Base-by-base conservation (phyloP, 2,888 invertebrate species). In the Eutolmus rufibarbis region DNA sequence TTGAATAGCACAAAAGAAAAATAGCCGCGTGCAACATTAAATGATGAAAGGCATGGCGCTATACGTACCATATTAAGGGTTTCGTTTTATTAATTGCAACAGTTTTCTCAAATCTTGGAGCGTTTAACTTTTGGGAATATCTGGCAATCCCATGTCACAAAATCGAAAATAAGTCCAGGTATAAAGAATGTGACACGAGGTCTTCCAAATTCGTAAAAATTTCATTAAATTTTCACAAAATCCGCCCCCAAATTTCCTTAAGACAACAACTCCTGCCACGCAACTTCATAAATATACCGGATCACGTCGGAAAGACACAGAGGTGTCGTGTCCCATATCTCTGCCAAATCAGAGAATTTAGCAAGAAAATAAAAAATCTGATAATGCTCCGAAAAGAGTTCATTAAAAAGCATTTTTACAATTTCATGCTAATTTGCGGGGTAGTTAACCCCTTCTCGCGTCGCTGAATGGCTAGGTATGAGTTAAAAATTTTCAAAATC, bases 351-450 rank as follows among this genome's bases (percentile, higher is more conserved):
- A 34, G 37, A 37, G 8, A 23, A 57, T 82, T 19, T 40, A 76
- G 19, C 34, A 81, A 4, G 23, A 66, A 82, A 66, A 76, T 37
- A 57, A 82, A 82, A 82, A 82, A 14, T 66, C 19, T 7, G 46
- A 28, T 57, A 82, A 82, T 57, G 34, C 12, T 37, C 57, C 19
- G 66, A 57, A 82, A 82, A 34, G 23, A 56, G 31, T 37, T 23
- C 16, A 37, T 82, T 57, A 57, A 51, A 51, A 28, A 66, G 23
- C 82, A 37, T 82, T 82, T n/a, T 57, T 57, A 66, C 28, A 51
- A 37, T 37, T 37, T 14, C 34, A n/a, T 78, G 78, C 66, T 56
- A 82, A 82, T 82, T 82, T 82, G 66, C 82, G 82, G 57, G 82
- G 82, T 82, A 57, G 19, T 82, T 82, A 56, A 82, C 56, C 76